A percentile compares a stretch with the other conserved stretches of the same genome.
Conservation (phyloP, 2,888 invertebrate genomes). For the Molorchus minor region DNA sequence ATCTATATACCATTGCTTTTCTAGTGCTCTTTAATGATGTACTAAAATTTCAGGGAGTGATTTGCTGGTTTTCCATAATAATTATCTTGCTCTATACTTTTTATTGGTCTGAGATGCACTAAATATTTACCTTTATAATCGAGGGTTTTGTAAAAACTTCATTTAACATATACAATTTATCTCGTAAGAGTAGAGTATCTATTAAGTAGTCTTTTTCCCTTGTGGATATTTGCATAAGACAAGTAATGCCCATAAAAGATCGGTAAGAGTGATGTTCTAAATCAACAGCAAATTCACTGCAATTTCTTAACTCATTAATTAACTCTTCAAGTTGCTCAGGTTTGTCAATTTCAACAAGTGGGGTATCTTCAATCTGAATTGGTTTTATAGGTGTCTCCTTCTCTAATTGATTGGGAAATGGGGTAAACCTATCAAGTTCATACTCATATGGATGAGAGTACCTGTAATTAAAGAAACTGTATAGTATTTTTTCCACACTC, state of each 20-base stretch:
- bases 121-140: constrained; percentile 79
- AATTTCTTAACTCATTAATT: constrained; percentile 71
- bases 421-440: constrained; percentile 80
- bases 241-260: constrained; percentile 93
- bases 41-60: too few relatives aligned
- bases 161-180: constrained; percentile 84
- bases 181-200: constrained; percentile 86
- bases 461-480: constrained; percentile 63
- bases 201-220: constrained; percentile 83
- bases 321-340: constrained; percentile 72
- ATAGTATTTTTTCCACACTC: too few relatives aligned
- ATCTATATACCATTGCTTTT: too few relatives aligned
- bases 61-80: too few relatives aligned
- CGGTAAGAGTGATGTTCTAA: constrained; percentile 93
- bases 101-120: too few relatives aligned
- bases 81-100: too few relatives aligned
- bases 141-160: constrained; percentile 89
- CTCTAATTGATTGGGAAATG: constrained; percentile 65
- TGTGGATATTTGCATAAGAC: constrained; percentile 94
- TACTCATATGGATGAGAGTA: constrained; percentile 89
- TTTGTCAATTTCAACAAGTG: constrained; percentile 74
- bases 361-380: constrained; percentile 69
- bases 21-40: too few relatives aligned
- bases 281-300: constrained; percentile 87
- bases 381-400: constrained; percentile 60